Evolutionary conservation across 2,113 vertebrate genomes (phyloP).

Genomic region (Madoqua kirkii): DNA sequence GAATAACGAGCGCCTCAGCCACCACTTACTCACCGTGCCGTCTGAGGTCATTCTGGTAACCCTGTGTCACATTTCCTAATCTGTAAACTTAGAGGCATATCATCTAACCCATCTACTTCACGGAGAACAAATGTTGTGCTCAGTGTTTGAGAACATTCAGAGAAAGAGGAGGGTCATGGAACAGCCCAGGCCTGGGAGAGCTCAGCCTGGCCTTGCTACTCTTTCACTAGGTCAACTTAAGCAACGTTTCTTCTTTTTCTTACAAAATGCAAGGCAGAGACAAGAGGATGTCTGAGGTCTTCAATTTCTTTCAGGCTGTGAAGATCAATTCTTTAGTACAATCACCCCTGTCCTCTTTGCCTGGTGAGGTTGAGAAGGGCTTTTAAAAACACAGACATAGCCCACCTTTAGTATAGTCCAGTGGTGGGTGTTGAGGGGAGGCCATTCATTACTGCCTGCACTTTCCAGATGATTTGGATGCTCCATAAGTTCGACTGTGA

Average conservation of each 20-base stretch:
- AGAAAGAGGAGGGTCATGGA: background rate
- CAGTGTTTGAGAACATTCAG: conserved; percentile 40
- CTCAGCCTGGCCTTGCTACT: background rate
- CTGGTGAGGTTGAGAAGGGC: background rate
- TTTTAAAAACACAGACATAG: background rate
- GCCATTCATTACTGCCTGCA: background rate
- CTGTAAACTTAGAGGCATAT: background rate
- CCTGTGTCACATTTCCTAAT: background rate
- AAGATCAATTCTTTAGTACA: background rate
- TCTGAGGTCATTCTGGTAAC: background rate
- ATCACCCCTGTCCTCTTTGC: background rate
- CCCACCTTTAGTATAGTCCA: background rate
- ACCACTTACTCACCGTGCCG: background rate
- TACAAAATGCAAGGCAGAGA: background rate
- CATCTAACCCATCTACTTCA: background rate
- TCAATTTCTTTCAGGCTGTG: background rate
- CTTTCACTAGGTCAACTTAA: background rate
- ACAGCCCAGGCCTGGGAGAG: background rate
- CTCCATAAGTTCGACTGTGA: background rate
- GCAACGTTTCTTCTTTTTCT: background rate
- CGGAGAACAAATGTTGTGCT: background rate
- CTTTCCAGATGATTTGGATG: background rate
- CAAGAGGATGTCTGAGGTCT: background rate
- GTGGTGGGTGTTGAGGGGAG: fast-evolving
- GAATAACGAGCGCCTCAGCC: background rate